Percentiles rank a stretch among this genome's conserved stretches.
These are phyloP conservation scores for Ammospiza nelsoni DNA, from an alignment of 2,113 vertebrate species.

Conservation along the genomic window DNA sequence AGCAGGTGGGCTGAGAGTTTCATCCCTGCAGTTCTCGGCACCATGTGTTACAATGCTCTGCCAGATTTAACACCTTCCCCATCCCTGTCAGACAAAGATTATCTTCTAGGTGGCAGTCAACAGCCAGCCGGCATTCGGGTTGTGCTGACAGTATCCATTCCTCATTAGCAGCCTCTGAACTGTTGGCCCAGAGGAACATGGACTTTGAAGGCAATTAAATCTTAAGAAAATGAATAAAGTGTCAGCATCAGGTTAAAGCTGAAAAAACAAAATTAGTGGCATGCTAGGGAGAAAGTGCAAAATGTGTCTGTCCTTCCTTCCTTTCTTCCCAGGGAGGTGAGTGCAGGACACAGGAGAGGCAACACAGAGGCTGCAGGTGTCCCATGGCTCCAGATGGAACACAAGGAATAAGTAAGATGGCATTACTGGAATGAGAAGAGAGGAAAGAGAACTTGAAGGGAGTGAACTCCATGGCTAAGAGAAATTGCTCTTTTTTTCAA, in stretches of 20 bases:
- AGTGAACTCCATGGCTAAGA: not conserved
- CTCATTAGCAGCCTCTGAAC: not conserved
- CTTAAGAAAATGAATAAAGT: not conserved
- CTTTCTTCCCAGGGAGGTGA: not conserved
- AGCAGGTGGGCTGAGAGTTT: not conserved
- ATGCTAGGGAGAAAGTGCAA: not conserved
- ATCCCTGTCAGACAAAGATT: not conserved
- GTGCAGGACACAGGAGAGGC: rapidly evolving
- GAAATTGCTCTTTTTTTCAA: not conserved
- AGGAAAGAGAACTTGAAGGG: not conserved
- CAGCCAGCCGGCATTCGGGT: not conserved
- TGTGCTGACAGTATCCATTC: not conserved
- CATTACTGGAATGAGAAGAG: not conserved
- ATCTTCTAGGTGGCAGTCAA: slow-evolving; percentile 3
- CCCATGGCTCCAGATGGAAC: not conserved
- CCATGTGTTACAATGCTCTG: not conserved
- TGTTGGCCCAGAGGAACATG: not conserved
- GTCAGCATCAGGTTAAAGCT: not conserved
- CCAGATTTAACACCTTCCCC: not conserved
- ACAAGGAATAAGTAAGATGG: not conserved
- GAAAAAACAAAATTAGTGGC: not conserved
- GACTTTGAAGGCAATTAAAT: not conserved
- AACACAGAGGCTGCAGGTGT: not conserved
- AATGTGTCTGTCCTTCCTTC: not conserved
- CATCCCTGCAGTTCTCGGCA: not conserved